phyloP scores from a whole-genome alignment of 2,797 vertebrate genomes.

The Rousettus madagascariensis region DNA sequence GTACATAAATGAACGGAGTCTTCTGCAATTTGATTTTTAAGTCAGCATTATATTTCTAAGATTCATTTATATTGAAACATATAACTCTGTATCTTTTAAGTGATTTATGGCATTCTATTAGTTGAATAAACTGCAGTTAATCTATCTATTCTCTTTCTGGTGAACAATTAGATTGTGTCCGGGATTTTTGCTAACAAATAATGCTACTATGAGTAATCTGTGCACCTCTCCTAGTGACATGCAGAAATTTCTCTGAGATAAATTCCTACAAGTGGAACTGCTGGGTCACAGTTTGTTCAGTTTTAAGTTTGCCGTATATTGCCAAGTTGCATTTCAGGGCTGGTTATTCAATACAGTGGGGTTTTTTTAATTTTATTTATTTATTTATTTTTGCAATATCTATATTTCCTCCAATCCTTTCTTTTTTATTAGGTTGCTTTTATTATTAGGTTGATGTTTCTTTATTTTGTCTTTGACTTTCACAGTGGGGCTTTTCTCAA shows the following conservation, averaged over 20 bases:
- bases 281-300: neutral
- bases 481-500: neutral
- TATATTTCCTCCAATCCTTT: neutral
- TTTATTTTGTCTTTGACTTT: neutral
- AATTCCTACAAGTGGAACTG: neutral
- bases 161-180: neutral
- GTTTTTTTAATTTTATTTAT: neutral
- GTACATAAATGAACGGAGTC: neutral
- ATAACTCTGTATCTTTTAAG: neutral
- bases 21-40: neutral
- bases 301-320: neutral
- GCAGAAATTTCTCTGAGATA: neutral
- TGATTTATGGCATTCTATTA: neutral
- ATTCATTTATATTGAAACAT: neutral
- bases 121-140: neutral
- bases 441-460: neutral
- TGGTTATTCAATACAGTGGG: neutral
- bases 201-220: neutral
- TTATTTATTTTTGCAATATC: neutral
- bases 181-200: neutral
- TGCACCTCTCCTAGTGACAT: neutral
- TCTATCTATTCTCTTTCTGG: neutral
- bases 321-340: neutral
- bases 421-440: neutral
- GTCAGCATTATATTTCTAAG: neutral